Percentiles rank a stretch among this genome's conserved stretches.
Evolutionary conservation across 2,113 vertebrate species (phyloP).

Genomic region (Aleadryas rufinucha): DNA sequence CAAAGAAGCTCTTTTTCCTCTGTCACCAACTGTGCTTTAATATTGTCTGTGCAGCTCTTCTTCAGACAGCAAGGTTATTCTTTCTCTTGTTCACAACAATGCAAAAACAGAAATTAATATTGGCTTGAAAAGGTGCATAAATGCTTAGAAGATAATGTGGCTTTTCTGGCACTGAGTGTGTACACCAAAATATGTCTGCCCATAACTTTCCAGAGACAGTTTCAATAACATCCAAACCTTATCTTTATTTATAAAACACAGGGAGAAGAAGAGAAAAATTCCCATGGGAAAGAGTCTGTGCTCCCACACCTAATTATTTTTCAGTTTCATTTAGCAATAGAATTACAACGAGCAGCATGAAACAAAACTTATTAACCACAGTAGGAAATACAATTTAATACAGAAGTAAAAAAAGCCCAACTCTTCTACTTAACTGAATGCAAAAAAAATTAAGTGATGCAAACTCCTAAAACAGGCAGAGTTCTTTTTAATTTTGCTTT

Average conservation of each 20-base stretch:
- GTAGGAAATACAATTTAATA: background rate
- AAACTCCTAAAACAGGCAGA: background rate
- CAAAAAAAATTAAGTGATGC: background rate
- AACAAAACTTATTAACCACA: background rate
- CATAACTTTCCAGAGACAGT: too few species aligned
- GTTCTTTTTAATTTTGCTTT: background rate
- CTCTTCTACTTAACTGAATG: background rate
- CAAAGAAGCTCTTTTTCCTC: background rate
- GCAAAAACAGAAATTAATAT: background rate
- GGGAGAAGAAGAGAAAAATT: too few species aligned
- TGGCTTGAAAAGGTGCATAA: background rate
- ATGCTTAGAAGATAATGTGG: background rate
- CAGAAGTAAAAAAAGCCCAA: background rate
- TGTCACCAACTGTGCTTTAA: accelerated
- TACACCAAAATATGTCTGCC: background rate
- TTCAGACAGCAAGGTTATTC: background rate
- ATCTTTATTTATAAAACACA: too few species aligned
- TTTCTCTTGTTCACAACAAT: background rate
- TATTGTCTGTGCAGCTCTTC: background rate
- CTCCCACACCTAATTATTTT: conserved; percentile 5
- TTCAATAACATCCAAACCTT: too few species aligned
- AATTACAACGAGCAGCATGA: background rate
- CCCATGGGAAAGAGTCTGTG: too few species aligned
- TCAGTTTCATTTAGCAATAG: background rate
- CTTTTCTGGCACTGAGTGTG: background rate